Evolutionary conservation across 2,888 invertebrate genomes (phyloP), one percentile per base, ranked within the genome.

Genomic region (Colletes collaris): DNA sequence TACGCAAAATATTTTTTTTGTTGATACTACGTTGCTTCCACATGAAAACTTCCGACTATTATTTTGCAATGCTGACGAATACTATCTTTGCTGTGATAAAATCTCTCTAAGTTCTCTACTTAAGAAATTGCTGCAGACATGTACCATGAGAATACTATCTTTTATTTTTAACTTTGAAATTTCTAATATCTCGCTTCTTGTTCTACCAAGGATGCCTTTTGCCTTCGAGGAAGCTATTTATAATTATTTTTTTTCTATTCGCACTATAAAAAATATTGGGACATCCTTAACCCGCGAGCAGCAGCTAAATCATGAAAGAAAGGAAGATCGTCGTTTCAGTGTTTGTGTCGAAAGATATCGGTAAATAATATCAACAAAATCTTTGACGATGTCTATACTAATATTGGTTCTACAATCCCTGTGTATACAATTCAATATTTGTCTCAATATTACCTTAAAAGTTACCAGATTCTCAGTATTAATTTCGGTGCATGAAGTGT

Each of bases 11-110:
- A 64, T 83, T 50, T 46, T 46, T 46, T 67, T 52, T 72, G 64
- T 81, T 82, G 44, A 65, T 63, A 64, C 67, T 79, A 27, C 59
- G 68, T 67, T 56, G 85, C 83, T 86, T 86, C 81, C 68, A 64
- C 68, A 69, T 65, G 66, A 71, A 76, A 75, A 76, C 50, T 59
- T 74, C 46, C 70, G n/a, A 74, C 62, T 74, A 53, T 78, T 82
- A 16, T 82, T 72, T 83, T 76, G 84, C 84, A 62, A 79, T 71
- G 82, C 81, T 81, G 62, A 72, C 19, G 58, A 70, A 53, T 52
- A 70, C 69, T 84, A 37, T 67, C 64, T 71, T 50, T 73, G 75
- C 74, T 77, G 40, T 49, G 27, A 27, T 46, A 8, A n/a, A 60
- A 35, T 46, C 58, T 44, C 16, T 76, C 63, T 11, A 0, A 69